These are phyloP conservation scores for Machimus atricapillus DNA, from an alignment of 2,888 invertebrate species.

Conservation along the genomic window DNA sequence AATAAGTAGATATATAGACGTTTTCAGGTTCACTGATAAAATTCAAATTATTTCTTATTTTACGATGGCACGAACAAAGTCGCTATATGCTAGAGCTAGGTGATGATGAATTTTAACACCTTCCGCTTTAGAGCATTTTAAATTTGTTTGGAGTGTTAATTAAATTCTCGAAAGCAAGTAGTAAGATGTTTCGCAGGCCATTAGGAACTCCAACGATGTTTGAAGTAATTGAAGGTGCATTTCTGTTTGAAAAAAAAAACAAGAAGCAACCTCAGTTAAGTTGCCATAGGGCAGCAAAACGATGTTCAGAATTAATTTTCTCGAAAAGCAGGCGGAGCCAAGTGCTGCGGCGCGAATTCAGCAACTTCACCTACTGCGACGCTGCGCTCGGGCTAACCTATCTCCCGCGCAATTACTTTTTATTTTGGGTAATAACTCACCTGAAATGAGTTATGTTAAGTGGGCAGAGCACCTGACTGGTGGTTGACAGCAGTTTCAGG, in stretches of 20 bases:
- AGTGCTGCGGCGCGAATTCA: background rate
- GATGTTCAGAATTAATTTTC: background rate
- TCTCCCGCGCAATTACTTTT: background rate
- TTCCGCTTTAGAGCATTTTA: background rate
- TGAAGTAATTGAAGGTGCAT: background rate
- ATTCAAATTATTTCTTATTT: background rate
- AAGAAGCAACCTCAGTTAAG: background rate
- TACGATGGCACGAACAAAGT: background rate
- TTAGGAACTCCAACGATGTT: background rate
- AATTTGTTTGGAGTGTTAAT: background rate
- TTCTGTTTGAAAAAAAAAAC: background rate
- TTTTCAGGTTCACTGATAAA: too few relatives aligned
- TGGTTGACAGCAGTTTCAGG: background rate
- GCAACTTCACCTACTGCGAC: background rate
- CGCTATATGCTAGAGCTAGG: background rate
- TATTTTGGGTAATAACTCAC: background rate
- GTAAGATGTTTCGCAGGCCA: background rate
- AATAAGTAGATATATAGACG: too few relatives aligned
- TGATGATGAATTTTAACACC: background rate
- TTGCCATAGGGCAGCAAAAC: background rate
- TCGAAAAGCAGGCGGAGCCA: background rate
- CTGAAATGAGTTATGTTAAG: background rate
- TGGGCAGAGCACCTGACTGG: background rate
- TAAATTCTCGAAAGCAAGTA: background rate
- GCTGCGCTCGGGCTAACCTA: background rate